A percentile compares a stretch with the other conserved stretches of the same genome.
These are phyloP conservation scores for Sphaerophoria taeniata DNA, from an alignment of 2,888 invertebrate species.

Conservation along the genomic window DNA sequence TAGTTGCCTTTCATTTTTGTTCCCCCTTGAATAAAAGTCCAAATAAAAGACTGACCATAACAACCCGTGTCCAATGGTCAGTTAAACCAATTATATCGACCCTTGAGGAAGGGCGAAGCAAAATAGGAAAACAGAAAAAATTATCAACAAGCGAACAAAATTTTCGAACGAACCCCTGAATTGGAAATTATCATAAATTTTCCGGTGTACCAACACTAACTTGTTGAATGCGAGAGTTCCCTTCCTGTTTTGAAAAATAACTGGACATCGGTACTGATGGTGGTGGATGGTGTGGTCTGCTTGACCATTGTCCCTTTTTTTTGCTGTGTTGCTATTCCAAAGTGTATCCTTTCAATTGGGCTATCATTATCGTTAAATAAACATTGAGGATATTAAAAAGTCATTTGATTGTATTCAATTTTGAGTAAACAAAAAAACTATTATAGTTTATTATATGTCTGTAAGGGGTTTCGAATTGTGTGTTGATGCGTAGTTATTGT, in stretches of 20 bases:
- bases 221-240: slow-evolving; percentile 57
- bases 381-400: slow-evolving; percentile 56
- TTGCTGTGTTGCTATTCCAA: not conserved
- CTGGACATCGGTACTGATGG: slow-evolving; percentile 8
- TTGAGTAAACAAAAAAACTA: not conserved
- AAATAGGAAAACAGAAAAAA: slow-evolving; percentile 15
- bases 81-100: slow-evolving; percentile 72
- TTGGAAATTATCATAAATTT: slow-evolving; percentile 65
- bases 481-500: not conserved
- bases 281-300: slow-evolving; percentile 3
- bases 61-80: slow-evolving; percentile 70
- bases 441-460: too few relatives aligned
- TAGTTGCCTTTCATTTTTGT: not conserved
- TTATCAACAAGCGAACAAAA: slow-evolving; percentile 18
- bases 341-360: slow-evolving; percentile 50
- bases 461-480: not conserved
- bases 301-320: slow-evolving; percentile 67
- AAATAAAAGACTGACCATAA: slow-evolving; percentile 62
- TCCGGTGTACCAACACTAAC: slow-evolving; percentile 43
- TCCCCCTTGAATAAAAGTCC: slow-evolving; percentile 47
- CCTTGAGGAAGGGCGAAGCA: slow-evolving; percentile 35
- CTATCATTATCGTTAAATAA: slow-evolving; percentile 64
- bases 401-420: slow-evolving; percentile 46
- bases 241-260: not conserved
- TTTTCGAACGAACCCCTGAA: slow-evolving; percentile 48